Conservation (phyloP, 2,888 invertebrate species). For the Dioctria linearis region DNA sequence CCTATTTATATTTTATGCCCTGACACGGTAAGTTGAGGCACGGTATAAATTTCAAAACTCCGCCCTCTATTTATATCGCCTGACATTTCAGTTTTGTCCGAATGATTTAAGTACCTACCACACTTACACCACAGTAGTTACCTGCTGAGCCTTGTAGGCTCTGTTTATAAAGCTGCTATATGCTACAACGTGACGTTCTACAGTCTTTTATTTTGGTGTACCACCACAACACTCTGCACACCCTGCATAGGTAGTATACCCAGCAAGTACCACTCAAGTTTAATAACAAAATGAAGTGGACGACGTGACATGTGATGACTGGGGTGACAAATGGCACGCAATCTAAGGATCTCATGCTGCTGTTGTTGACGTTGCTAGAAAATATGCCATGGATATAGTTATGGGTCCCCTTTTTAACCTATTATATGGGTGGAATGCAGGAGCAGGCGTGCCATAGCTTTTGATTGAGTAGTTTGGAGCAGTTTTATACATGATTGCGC, state of each 20-base stretch:
- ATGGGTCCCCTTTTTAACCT: not conserved
- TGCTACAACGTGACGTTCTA: not conserved
- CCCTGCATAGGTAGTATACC: not conserved
- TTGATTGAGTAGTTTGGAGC: conserved; percentile 24
- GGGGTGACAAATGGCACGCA: conserved; percentile 59
- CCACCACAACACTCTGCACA: not conserved
- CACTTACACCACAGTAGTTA: conserved; percentile 34
- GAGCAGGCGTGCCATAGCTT: conserved; percentile 12
- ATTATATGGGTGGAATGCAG: not conserved
- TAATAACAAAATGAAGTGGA: conserved; percentile 15
- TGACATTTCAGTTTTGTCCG: conserved; percentile 56
- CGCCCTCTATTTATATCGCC: conserved; percentile 55
- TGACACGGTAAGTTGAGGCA: conserved; percentile 10
- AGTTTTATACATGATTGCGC: not conserved
- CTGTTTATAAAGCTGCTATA: too few species aligned
- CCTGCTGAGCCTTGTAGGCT: not conserved
- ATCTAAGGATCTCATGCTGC: conserved; percentile 12
- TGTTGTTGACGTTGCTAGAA: not conserved
- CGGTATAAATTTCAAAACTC: conserved; percentile 54
- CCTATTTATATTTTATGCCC: conserved; percentile 56
- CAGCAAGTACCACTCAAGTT: not conserved
- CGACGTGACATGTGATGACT: conserved; percentile 57
- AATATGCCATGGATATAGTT: not conserved
- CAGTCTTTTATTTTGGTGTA: conserved; percentile 20
- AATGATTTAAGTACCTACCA: conserved; percentile 52